phyloP scores from a whole-genome alignment of 2,797 vertebrate species.

The Champsocephalus gunnari region DNA sequence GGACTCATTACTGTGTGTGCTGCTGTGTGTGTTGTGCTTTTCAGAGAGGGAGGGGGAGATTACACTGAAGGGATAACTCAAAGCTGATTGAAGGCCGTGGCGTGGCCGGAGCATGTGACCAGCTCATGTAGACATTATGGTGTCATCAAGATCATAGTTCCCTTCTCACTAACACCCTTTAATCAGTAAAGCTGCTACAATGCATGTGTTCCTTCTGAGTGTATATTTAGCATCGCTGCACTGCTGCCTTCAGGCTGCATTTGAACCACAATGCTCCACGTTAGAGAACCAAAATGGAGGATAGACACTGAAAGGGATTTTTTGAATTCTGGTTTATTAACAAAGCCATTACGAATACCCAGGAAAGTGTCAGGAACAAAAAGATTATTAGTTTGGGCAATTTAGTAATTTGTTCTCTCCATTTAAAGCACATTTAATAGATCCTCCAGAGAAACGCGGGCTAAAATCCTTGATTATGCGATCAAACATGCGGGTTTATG shows the following conservation, averaged over 20 bases:
- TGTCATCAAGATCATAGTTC: conserved; percentile 53
- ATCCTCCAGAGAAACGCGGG: too few species aligned
- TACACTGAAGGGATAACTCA: conserved; percentile 65
- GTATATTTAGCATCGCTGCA: conserved; percentile 48
- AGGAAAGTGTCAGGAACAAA: background rate
- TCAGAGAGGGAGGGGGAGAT: conserved; percentile 32
- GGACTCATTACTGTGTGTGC: conserved; percentile 52
- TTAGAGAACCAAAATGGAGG: background rate
- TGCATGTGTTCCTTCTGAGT: conserved; percentile 9
- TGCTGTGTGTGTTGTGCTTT: conserved; percentile 39
- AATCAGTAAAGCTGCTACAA: conserved; percentile 40
- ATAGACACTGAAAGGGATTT: conserved; percentile 9
- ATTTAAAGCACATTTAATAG: background rate
- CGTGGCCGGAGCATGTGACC: conserved; percentile 42
- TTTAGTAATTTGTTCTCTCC: background rate
- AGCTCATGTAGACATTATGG: conserved; percentile 47
- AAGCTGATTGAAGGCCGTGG: conserved; percentile 69
- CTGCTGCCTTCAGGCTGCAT: conserved; percentile 12
- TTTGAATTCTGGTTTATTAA: background rate
- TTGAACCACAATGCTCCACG: conserved; percentile 7
- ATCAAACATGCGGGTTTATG: too few species aligned
- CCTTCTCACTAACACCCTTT: conserved; percentile 36
- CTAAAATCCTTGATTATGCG: too few species aligned
- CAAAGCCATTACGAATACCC: background rate
- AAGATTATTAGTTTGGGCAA: background rate